Evolutionary conservation across 30 jellyfish, hydroid and myxozoan species (phyloP).

Genomic region (Cassiopea xamachana): DNA sequence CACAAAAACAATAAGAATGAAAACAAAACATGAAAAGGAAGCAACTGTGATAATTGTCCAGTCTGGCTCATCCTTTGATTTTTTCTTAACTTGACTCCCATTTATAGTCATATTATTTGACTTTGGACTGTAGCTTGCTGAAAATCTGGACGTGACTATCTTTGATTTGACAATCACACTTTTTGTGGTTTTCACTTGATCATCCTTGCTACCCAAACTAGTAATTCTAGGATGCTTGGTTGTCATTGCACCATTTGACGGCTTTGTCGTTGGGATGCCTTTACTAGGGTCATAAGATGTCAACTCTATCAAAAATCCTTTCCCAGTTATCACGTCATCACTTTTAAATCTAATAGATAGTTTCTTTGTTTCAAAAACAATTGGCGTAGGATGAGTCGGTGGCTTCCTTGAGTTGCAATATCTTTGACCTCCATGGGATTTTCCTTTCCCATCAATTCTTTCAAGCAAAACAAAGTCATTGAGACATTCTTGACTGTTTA

Average conservation of each 20-base stretch:
- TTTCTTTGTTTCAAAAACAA: not conserved
- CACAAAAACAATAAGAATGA: constrained; percentile 56
- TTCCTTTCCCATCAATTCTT: not conserved
- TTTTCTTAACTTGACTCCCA: constrained; percentile 4
- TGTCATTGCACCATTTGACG: not conserved
- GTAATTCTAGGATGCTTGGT: not conserved
- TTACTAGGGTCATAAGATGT: constrained; percentile 47
- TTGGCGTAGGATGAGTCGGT: not conserved
- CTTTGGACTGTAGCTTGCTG: not conserved
- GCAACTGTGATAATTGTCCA: constrained; percentile 82
- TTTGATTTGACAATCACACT: not conserved
- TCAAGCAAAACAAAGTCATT: constrained; percentile 42
- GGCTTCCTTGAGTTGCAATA: constrained; percentile 72
- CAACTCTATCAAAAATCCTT: constrained; percentile 53
- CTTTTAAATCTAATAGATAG: constrained; percentile 38
- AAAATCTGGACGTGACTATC: not conserved
- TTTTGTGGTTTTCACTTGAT: not conserved
- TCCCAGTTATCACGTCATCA: constrained; percentile 73
- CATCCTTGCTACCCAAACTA: not conserved
- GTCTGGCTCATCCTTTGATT: constrained; percentile 33
- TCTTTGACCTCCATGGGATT: not conserved
- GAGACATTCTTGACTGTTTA: constrained; percentile 5
- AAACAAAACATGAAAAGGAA: constrained; percentile 71
- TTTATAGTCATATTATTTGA: not conserved
- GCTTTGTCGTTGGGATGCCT: constrained; percentile 38